Evolutionary conservation across 2,113 vertebrate genomes (phyloP).

Genomic region (Himantopus leucocephalus): DNA sequence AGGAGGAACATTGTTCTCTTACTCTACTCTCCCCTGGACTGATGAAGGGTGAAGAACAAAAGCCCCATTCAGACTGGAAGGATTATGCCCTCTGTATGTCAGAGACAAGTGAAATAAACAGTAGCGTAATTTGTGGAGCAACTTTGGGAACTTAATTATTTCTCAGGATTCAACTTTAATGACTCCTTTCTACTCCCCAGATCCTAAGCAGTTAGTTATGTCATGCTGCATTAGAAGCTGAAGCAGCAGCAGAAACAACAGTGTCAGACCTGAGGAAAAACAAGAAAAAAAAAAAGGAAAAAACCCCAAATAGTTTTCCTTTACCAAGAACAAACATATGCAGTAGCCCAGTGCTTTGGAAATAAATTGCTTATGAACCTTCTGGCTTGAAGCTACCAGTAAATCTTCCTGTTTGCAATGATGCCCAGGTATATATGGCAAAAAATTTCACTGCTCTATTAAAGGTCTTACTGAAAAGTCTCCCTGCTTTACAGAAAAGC

Average conservation of each 20-base stretch:
- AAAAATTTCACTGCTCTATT: constrained; percentile 16
- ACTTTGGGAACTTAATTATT: not conserved
- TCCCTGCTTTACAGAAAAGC: constrained; percentile 32
- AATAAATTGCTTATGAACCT: constrained; percentile 41
- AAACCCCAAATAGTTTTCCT: not conserved
- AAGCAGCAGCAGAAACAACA: not conserved
- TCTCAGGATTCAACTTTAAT: not conserved
- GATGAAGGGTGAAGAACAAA: not conserved
- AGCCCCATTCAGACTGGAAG: not conserved
- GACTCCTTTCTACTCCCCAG: not conserved
- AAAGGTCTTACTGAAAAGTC: constrained; percentile 32
- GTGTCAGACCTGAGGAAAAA: not conserved
- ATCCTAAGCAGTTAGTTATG: not conserved
- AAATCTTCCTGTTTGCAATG: constrained; percentile 31
- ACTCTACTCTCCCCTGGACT: not conserved
- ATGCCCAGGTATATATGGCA: constrained; percentile 30
- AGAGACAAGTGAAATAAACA: not conserved
- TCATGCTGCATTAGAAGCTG: not conserved
- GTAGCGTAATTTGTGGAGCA: not conserved
- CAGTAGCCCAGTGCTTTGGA: not conserved
- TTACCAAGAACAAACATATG: not conserved
- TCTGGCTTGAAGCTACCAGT: constrained; percentile 24
- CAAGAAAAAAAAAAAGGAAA: not conserved
- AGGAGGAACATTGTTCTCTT: not conserved
- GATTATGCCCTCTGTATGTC: not conserved